Conservation (phyloP, 2,797 vertebrate species). For the Percopsis omiscomaycus region DNA sequence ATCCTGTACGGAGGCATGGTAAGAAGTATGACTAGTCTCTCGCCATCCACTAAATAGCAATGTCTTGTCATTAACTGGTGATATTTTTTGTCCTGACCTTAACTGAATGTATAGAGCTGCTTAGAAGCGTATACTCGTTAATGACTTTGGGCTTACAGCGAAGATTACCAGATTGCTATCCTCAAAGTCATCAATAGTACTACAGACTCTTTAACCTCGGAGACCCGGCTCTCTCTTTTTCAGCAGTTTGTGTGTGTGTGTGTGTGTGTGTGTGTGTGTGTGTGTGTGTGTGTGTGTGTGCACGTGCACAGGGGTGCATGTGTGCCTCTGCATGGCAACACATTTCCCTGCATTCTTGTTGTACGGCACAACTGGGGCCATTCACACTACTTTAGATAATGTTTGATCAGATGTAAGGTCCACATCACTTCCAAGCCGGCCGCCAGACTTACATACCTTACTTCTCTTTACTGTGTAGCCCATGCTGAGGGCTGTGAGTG, state of each 20-base stretch:
- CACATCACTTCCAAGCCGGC: background rate
- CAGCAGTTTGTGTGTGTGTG: conserved; percentile 50
- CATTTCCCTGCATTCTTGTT: no score
- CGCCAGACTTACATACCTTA: background rate
- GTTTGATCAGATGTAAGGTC: no score
- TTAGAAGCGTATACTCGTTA: conserved; percentile 56
- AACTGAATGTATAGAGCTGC: conserved; percentile 33
- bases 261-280: conserved; percentile 1
- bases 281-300: background rate
- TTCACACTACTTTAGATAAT: no score
- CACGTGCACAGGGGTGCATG: background rate
- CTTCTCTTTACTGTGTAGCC: background rate
- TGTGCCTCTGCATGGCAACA: background rate
- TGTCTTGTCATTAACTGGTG: background rate
- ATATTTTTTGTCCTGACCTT: conserved; percentile 24
- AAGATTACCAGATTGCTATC: conserved; percentile 61
- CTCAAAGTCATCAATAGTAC: conserved; percentile 63
- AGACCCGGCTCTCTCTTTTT: conserved; percentile 58
- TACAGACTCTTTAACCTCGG: conserved; percentile 63
- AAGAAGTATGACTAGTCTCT: no score
- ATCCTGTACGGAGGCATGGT: no score
- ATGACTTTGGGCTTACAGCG: conserved; percentile 49
- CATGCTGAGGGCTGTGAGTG: background rate
- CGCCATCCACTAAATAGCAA: no score
- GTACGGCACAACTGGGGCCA: no score